Evolutionary conservation across 2,888 invertebrate species (phyloP).

Genomic region (Andrena hattorfiana): DNA sequence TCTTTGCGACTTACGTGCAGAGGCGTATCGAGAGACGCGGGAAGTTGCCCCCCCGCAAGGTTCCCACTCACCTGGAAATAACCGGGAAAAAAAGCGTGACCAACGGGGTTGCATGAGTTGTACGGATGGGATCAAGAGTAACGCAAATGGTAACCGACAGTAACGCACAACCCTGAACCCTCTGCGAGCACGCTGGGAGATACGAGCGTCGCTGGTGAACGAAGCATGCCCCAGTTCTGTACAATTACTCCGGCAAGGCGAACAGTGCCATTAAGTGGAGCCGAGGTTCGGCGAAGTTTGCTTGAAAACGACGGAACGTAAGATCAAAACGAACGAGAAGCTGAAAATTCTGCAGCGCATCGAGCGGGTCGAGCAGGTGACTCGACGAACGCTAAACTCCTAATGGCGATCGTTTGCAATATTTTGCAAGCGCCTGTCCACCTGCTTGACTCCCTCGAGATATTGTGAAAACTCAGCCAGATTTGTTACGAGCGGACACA

Average conservation of each 20-base stretch:
- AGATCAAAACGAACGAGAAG: neutral
- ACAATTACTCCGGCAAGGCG: neutral
- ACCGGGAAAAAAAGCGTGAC: slow-evolving; percentile 82
- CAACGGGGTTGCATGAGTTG: slow-evolving; percentile 70
- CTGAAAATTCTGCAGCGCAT: neutral
- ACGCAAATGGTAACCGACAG: slow-evolving; percentile 23
- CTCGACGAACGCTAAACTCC: neutral
- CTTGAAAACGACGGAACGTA: no score
- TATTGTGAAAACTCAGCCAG: neutral
- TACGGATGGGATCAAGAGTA: slow-evolving; percentile 59
- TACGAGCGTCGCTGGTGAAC: neutral
- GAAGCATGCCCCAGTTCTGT: neutral
- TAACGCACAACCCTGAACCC: neutral
- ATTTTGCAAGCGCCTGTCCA: no score
- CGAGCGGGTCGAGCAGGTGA: slow-evolving; percentile 15
- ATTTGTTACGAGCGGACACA: neutral
- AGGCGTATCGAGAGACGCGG: slow-evolving; percentile 81
- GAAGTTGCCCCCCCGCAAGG: slow-evolving; percentile 82
- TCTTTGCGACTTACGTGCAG: slow-evolving; percentile 83
- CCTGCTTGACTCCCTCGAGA: slow-evolving; percentile 9
- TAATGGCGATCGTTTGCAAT: neutral
- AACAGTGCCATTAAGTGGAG: no score
- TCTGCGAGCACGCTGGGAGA: neutral
- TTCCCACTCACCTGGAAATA: slow-evolving; percentile 84
- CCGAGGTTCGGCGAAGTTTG: no score